These are phyloP conservation scores for Actenoides hombroni DNA, from an alignment of 2,113 vertebrate species.

Conservation along the genomic window DNA sequence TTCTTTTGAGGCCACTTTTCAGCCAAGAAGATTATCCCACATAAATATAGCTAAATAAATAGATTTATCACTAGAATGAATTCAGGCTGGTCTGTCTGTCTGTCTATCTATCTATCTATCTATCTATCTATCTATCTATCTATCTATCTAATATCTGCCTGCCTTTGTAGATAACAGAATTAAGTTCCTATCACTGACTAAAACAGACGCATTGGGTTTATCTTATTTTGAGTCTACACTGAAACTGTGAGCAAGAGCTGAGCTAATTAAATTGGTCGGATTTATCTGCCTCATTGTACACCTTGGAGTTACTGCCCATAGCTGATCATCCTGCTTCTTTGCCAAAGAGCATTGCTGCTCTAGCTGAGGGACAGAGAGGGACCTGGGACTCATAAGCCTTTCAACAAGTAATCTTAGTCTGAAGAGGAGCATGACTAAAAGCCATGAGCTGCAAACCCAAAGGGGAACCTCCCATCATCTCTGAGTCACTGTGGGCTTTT, in stretches of 20 bases:
- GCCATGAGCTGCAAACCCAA: neutral
- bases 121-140: neutral
- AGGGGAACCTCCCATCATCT: neutral
- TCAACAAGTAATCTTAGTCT: neutral
- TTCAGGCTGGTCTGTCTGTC: neutral
- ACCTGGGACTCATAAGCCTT: neutral
- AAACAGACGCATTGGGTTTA: neutral
- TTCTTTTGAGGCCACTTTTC: conserved; percentile 58
- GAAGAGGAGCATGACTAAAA: neutral
- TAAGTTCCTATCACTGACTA: neutral
- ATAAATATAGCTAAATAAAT: conserved; percentile 58
- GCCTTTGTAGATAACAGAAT: conserved; percentile 42
- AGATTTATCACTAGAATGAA: conserved; percentile 26
- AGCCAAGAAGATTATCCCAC: conserved; percentile 56
- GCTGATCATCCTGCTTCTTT: neutral
- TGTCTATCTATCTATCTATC: neutral
- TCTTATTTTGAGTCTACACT: conserved; percentile 38
- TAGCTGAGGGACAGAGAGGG: neutral
- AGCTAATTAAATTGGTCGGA: neutral
- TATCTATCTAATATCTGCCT: neutral
- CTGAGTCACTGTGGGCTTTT: neutral
- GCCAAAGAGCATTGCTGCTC: neutral
- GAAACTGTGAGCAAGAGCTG: conserved; percentile 44
- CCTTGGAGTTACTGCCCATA: neutral
- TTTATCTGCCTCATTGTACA: neutral